These are phyloP conservation scores for Muricea muricata DNA, from an alignment of 92 coral and sea anemone species.

Conservation along the genomic window DNA sequence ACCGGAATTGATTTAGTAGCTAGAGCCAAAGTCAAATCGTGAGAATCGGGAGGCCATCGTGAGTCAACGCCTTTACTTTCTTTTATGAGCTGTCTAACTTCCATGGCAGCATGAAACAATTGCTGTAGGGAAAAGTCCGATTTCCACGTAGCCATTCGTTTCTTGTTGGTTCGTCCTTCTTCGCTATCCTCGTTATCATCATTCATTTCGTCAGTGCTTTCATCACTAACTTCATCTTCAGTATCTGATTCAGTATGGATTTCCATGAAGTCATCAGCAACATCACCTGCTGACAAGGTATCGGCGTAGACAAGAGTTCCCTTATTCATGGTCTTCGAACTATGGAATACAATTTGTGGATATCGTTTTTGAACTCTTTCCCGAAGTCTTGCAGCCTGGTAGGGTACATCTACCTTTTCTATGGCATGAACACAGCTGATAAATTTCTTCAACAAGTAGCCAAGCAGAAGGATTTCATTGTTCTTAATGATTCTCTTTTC, in stretches of 20 bases:
- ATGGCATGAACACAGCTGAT: conserved; percentile 22
- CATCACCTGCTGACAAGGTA: conserved; percentile 5
- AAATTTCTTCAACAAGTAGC: conserved; percentile 5
- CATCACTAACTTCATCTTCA: background rate
- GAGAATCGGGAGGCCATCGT: background rate
- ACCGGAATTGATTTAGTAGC: conserved; percentile 10
- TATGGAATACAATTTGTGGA: conserved; percentile 15
- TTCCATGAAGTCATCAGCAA: background rate
- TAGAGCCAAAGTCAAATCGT: background rate
- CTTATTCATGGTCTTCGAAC: conserved; percentile 16
- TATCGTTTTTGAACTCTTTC: background rate
- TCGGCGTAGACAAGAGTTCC: conserved; percentile 15
- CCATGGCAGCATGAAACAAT: conserved; percentile 14
- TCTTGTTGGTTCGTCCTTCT: background rate
- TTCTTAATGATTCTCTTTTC: conserved; percentile 1
- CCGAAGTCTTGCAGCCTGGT: conserved; percentile 12
- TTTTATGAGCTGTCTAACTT: background rate
- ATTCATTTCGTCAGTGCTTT: background rate
- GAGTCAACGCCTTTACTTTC: background rate
- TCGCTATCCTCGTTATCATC: background rate
- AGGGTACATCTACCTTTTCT: background rate
- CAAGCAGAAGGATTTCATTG: conserved; percentile 8
- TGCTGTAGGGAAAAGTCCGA: background rate
- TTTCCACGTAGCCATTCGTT: background rate
- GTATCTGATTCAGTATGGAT: background rate